Evolutionary conservation across 1,140 invertebrate species (phyloP).

Genomic region (Rhyacophila brunnea): DNA sequence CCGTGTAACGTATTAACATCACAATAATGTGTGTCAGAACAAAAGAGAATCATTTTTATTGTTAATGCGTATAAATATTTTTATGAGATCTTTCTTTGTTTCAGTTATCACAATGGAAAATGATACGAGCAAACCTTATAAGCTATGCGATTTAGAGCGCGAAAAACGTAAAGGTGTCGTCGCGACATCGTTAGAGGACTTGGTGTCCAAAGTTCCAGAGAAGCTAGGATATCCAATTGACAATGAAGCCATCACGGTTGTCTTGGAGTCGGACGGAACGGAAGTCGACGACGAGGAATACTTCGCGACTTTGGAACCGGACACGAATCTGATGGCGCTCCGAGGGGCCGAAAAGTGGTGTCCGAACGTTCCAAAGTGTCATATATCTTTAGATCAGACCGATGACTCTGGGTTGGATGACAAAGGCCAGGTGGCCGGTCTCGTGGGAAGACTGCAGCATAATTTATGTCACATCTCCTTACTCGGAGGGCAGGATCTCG

Average conservation of each 20-base stretch:
- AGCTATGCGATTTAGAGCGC: constrained; percentile 65
- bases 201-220: constrained; percentile 67
- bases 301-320: constrained; percentile 78
- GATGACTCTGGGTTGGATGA: constrained; percentile 60
- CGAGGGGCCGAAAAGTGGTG: constrained; percentile 73
- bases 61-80: not conserved
- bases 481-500: constrained; percentile 75
- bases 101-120: constrained; percentile 42
- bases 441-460: constrained; percentile 72
- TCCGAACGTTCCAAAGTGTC: constrained; percentile 52
- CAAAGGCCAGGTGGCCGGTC: constrained; percentile 58
- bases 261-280: constrained; percentile 81
- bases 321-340: constrained; percentile 79
- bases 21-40: too few species aligned
- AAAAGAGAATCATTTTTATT: too few species aligned
- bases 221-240: constrained; percentile 59
- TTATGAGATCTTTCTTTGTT: constrained; percentile 13
- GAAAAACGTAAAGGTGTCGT: constrained; percentile 79
- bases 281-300: constrained; percentile 89
- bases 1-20: too few species aligned
- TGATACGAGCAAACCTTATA: constrained; percentile 52
- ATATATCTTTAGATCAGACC: constrained; percentile 66
- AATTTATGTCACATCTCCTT: constrained; percentile 78
- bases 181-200: constrained; percentile 71
- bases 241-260: constrained; percentile 66